These are phyloP conservation scores for Girardinus metallicus DNA, from an alignment of 2,797 vertebrate genomes.

Conservation along the genomic window DNA sequence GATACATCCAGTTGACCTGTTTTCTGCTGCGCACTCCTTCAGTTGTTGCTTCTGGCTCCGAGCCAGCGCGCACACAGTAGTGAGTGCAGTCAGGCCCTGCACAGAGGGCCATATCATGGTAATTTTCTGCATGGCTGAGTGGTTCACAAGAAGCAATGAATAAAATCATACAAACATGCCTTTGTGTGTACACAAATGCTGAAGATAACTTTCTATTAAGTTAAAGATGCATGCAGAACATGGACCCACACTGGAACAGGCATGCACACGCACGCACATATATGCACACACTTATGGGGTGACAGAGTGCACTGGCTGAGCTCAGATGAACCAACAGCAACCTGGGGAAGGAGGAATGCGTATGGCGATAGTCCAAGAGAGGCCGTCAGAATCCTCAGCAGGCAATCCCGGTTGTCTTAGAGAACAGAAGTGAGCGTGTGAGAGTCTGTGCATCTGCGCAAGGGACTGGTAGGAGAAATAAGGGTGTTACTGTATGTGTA, in stretches of 20 bases:
- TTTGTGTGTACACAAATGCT: conserved; percentile 43
- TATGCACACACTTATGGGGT: conserved; percentile 75
- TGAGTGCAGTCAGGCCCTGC: conserved; percentile 56
- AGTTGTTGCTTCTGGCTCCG: conserved; percentile 65
- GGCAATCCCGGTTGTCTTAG: conserved; percentile 82
- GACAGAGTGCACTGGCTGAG: conserved; percentile 84
- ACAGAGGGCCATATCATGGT: conserved; percentile 67
- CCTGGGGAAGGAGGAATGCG: conserved; percentile 84
- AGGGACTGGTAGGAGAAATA: conserved; percentile 48
- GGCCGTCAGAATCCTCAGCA: conserved; percentile 81
- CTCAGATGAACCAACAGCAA: conserved; percentile 85
- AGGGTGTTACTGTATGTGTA: conserved; percentile 49
- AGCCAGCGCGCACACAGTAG: conserved; percentile 55
- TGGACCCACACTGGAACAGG: conserved; percentile 50
- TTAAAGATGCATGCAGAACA: conserved; percentile 44
- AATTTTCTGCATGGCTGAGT: conserved; percentile 55
- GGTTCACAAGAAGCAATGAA: conserved; percentile 52
- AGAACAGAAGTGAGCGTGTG: conserved; percentile 74
- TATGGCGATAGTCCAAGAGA: conserved; percentile 79
- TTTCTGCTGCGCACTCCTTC: conserved; percentile 55
- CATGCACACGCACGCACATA: conserved; percentile 24
- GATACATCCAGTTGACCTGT: conserved; percentile 47
- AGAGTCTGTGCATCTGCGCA: conserved; percentile 62
- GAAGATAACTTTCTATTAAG: conserved; percentile 36
- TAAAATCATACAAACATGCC: conserved; percentile 31